Percentiles rank a stretch among this genome's conserved stretches.
phyloP scores from a whole-genome alignment of 2,888 invertebrate genomes.

The Xylophagus ater region DNA sequence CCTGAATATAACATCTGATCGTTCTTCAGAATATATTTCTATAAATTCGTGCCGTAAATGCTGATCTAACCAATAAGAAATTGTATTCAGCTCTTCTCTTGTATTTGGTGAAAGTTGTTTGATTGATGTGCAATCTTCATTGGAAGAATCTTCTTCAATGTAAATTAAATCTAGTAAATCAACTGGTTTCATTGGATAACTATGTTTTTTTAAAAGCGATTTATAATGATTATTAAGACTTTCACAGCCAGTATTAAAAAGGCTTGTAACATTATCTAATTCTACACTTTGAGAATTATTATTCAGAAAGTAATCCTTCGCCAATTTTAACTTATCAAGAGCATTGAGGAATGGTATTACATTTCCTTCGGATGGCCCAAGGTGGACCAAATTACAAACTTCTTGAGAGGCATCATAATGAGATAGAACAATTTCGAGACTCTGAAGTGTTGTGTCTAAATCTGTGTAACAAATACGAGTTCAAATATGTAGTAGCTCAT shows the following conservation, averaged over 20 bases:
- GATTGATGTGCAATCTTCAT: slow-evolving; percentile 50
- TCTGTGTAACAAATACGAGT: slow-evolving; percentile 45
- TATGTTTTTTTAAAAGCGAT: slow-evolving; percentile 72
- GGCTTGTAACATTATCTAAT: slow-evolving; percentile 73
- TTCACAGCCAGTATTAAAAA: slow-evolving; percentile 70
- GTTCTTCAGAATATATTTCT: slow-evolving; percentile 59
- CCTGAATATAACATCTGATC: slow-evolving; percentile 63
- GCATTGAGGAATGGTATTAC: slow-evolving; percentile 55
- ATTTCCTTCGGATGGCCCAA: slow-evolving; percentile 61
- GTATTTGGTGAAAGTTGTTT: slow-evolving; percentile 60
- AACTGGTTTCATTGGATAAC: slow-evolving; percentile 74
- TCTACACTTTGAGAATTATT: slow-evolving; percentile 91
- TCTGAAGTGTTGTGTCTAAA: slow-evolving; percentile 77
- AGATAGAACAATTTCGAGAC: slow-evolving; percentile 86
- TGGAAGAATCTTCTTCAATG: slow-evolving; percentile 64
- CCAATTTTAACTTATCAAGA: slow-evolving; percentile 72
- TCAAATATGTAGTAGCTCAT: not conserved
- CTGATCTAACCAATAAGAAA: slow-evolving; percentile 77
- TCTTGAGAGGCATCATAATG: slow-evolving; percentile 93
- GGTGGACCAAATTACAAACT: slow-evolving; percentile 73
- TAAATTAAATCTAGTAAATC: slow-evolving; percentile 79
- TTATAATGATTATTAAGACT: slow-evolving; percentile 82
- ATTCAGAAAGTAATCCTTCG: slow-evolving; percentile 82
- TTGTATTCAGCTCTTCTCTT: slow-evolving; percentile 59
- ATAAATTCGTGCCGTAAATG: slow-evolving; percentile 62